Conservation (phyloP, 2,888 invertebrate species). For the Lucinisca nassula region DNA sequence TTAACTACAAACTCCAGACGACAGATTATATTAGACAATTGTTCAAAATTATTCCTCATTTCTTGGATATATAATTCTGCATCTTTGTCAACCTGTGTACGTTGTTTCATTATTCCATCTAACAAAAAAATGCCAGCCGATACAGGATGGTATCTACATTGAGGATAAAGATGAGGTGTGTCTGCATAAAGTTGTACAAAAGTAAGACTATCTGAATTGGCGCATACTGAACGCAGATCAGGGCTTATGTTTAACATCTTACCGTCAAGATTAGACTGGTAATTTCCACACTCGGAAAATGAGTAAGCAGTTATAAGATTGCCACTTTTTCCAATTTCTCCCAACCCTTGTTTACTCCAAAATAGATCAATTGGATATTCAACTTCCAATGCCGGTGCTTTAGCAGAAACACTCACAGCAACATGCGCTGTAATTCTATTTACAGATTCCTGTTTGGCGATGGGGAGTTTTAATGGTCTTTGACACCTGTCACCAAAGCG, state of each 20-base stretch:
- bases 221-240: constrained; percentile 12
- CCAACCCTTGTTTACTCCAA: constrained; percentile 31
- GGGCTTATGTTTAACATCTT: constrained; percentile 4
- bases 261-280: constrained; percentile 20
- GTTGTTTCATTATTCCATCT: constrained; percentile 7
- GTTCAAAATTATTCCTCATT: constrained; percentile 28
- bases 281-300: constrained; percentile 36
- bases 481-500: constrained; percentile 29
- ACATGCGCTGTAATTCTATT: neutral
- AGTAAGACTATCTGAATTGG: neutral
- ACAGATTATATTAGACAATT: constrained; percentile 11
- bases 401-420: neutral
- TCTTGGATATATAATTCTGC: constrained; percentile 15
- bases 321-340: neutral
- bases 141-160: constrained; percentile 33
- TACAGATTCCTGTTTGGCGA: neutral
- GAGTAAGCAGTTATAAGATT: constrained; percentile 19
- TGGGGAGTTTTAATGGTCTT: constrained; percentile 15
- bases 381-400: neutral
- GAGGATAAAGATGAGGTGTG: constrained; percentile 34
- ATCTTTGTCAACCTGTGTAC: constrained; percentile 10
- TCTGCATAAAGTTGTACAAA: constrained; percentile 42
- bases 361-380: constrained; percentile 17
- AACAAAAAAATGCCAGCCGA: constrained; percentile 22
- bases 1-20: constrained; percentile 31